Evolutionary conservation across 2,113 vertebrate species (phyloP), one percentile per base, ranked within the genome.

Genomic region (Eurystomus gularis): DNA sequence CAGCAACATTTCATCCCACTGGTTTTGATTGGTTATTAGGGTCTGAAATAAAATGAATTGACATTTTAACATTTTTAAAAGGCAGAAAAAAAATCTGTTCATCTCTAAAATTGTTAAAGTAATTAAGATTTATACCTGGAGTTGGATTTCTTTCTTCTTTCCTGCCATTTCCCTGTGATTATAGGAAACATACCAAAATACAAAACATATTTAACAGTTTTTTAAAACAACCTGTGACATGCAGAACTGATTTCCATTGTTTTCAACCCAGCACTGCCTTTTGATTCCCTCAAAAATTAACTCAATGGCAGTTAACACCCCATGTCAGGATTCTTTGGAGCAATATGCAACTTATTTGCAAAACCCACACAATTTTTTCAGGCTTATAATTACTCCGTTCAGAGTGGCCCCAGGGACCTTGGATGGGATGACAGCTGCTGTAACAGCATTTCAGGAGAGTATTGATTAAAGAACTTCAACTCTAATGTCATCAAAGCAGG

Each of bases 1-100:
- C 79, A 82, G 92, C 75, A 98, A 25, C 98, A 98, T 98, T 87
- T 98, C 97, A 46, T 98, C 96, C 98, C 98, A 98, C 40, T 97
- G 78, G 7, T 37, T 31, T 95, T 98, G 94, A 81, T 10, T 75
- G 10, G 79, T 94, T 97, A 98, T 51, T 42, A 77, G 3, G 0
- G 71, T 4, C 98, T 98, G 94, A 83, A 97, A 96, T 25, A 94
- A 88, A 95, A 90, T 4, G 16, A 91, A 95, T 25, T 20, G 4
- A 14, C 6, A 61, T 60, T 92, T 62, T 91, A 72, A 46, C 21
- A 66, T 51, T 29, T 35, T 57, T 4, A 80, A 83, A 57, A 28
- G 17, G 40, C 20, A 31, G 26, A 57, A 39, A 26, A 49, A 46
- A 8, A 7, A 11, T 19, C 4, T 64, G 23, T 9, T 35, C 2